Conservation (phyloP, 2,113 vertebrate species). For the Orientallactaga bullata region DNA sequence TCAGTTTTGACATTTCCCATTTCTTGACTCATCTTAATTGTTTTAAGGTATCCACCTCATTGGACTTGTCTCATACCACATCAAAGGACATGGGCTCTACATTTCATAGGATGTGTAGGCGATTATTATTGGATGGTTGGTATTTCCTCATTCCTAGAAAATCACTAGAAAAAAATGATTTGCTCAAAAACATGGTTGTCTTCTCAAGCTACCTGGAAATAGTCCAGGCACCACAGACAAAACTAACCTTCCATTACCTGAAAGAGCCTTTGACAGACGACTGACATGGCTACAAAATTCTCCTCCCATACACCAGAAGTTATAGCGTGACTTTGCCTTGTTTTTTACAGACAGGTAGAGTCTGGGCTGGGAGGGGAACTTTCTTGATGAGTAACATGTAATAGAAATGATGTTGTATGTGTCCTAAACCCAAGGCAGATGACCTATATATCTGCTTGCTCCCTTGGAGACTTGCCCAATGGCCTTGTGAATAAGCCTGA, state of each 20-base stretch:
- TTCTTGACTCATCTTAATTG: neutral
- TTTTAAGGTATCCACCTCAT: neutral
- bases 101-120: neutral
- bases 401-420: neutral
- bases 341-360: neutral
- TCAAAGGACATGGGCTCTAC: neutral
- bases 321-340: neutral
- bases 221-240: neutral
- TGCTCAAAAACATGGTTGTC: neutral
- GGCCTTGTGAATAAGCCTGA: neutral
- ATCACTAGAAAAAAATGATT: slow-evolving; percentile 35
- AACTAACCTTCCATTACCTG: neutral
- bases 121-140: neutral
- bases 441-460: neutral
- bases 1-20: neutral
- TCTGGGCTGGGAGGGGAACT: neutral
- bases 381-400: neutral
- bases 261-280: neutral
- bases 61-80: neutral
- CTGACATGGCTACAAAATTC: neutral
- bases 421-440: neutral
- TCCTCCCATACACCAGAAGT: neutral
- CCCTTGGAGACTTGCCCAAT: neutral
- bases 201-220: slow-evolving; percentile 4
- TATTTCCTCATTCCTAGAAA: slow-evolving; percentile 23